Conservation (phyloP, 2,888 invertebrate genomes). For the Byasa hedistus region DNA sequence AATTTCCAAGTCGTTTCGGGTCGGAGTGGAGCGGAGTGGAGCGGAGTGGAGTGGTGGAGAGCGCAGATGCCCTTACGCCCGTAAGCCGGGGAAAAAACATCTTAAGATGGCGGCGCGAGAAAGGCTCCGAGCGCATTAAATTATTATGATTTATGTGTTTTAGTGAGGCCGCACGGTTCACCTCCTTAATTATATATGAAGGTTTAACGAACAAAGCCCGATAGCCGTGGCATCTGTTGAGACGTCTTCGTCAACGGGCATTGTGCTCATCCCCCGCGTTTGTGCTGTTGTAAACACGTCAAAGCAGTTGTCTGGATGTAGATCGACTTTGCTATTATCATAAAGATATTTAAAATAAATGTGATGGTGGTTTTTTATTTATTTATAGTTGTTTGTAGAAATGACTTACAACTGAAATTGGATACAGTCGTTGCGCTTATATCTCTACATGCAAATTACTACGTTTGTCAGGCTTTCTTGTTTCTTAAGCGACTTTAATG, state of each 20-base stretch:
- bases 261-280: slow-evolving; percentile 1
- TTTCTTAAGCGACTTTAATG: too few relatives aligned
- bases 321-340: neutral
- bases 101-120: slow-evolving; percentile 52
- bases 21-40: slow-evolving; percentile 43
- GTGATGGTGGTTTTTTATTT: neutral
- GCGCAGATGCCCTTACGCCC: slow-evolving; percentile 61
- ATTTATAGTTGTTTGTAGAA: too few relatives aligned
- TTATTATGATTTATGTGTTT: slow-evolving; percentile 79
- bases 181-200: slow-evolving; percentile 73
- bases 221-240: slow-evolving; percentile 40
- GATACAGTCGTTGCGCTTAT: too few relatives aligned
- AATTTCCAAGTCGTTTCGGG: slow-evolving; percentile 62
- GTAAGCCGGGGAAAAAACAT: slow-evolving; percentile 59
- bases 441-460: too few relatives aligned
- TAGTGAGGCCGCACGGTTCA: slow-evolving; percentile 56
- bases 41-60: slow-evolving; percentile 56
- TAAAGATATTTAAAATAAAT: neutral
- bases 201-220: slow-evolving; percentile 66
- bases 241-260: slow-evolving; percentile 19
- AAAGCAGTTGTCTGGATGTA: neutral
- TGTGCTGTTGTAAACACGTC: slow-evolving; percentile 3
- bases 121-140: slow-evolving; percentile 68
- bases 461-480: too few relatives aligned
- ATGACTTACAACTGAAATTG: too few relatives aligned